Base-by-base conservation (phyloP, 2,113 vertebrate species). In the Pycnonotus jocosus region DNA sequence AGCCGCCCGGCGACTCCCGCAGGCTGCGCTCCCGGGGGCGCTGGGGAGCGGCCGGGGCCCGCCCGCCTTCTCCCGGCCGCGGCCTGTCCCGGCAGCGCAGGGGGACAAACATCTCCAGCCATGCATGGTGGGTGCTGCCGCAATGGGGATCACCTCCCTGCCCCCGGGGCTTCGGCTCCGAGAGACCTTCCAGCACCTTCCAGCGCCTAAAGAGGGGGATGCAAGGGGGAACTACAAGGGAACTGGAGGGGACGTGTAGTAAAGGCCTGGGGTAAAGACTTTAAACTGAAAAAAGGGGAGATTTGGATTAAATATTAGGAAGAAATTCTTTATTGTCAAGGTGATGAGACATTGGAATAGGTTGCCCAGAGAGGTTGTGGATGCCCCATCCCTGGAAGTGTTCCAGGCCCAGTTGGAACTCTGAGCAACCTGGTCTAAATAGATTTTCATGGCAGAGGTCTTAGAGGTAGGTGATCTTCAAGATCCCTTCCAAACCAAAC, bases 41-140 rank as follows among this genome's bases (percentile, higher is more conserved):
- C 96, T 40, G 89, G 48, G 47, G 42, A 72, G 50, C 28, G 7
- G n/a, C 37, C 17, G 22, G 28, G 76, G 1, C 40, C 95, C 93
- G 73, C 71, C 90, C 98, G 98, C 97, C 97, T 97, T 57, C 74
- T 81, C 24, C 33, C 21, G 60, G 91, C 87, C 86, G 70, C 93
- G 68, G 70, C 11, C 93, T 64, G 96, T 95, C 92, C 92, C 86
- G 85, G 84, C 38, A 53, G 94, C 28, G 85, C 72, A 22, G 84
- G 88, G 25, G 33, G 95, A 51, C 88, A 78, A 50, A 87, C 88
- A 82, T 54, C 88, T 57, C 92, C 22, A 3, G 23, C 40, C 3
- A 2, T 33, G 6, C 68, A 50, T 44, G 5, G 0, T 10, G 27
- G 19, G 68, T 17, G 88, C 83, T 83, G 81, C 85, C 12, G 8